Conservation (phyloP, 1,140 invertebrate species). For the Holcopasites calliopsidis region DNA sequence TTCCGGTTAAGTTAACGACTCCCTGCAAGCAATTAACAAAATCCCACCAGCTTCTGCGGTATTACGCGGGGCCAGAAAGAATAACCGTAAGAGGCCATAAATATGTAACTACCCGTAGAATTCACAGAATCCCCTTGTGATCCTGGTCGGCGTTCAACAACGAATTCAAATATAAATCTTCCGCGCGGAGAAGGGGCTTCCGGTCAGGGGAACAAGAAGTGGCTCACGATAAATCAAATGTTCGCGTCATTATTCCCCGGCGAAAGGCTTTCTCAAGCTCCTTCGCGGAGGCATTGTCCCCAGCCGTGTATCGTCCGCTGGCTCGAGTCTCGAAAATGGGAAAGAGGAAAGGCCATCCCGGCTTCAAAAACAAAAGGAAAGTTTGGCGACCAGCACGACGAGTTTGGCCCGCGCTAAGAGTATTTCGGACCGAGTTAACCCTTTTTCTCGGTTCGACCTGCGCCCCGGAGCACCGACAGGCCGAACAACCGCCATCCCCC, state of each 20-base stretch:
- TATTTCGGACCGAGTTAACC: constrained; percentile 62
- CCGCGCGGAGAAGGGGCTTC: background rate
- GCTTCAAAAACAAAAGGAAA: constrained; percentile 60
- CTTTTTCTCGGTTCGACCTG: constrained; percentile 51
- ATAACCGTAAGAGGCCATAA: constrained; percentile 17
- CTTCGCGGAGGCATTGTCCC: constrained; percentile 50
- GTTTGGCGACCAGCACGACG: constrained; percentile 51
- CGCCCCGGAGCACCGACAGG: background rate
- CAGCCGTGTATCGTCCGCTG: constrained; percentile 46
- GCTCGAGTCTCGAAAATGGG: background rate
- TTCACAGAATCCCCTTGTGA: constrained; percentile 5
- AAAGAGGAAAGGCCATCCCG: constrained; percentile 36
- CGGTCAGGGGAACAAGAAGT: constrained; percentile 25
- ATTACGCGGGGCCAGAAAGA: background rate
- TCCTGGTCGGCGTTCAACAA: background rate
- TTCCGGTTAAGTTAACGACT: background rate
- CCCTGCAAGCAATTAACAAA: background rate
- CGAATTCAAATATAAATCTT: constrained; percentile 33
- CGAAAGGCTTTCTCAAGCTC: constrained; percentile 38
- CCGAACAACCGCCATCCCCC: background rate
- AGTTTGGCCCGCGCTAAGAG: constrained; percentile 52
- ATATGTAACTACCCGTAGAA: constrained; percentile 9
- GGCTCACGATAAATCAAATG: constrained; percentile 36
- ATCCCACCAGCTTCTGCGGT: background rate
- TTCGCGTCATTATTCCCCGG: constrained; percentile 46